These are phyloP conservation scores for Microcebus griseorufus DNA, from an alignment of 2,113 vertebrate species.

Conservation along the genomic window DNA sequence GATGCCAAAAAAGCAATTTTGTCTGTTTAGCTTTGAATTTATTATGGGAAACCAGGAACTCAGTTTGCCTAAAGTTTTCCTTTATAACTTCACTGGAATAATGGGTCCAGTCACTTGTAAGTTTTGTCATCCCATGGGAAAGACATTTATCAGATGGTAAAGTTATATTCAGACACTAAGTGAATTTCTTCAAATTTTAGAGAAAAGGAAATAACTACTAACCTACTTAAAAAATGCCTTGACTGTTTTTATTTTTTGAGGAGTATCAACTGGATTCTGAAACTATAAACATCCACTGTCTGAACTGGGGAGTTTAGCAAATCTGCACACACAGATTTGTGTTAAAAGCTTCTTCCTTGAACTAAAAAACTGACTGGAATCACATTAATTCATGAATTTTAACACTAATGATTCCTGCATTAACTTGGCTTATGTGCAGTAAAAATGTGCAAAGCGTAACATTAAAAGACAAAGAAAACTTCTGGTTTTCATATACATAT, in stretches of 20 bases:
- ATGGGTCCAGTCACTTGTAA: not conserved
- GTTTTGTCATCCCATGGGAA: not conserved
- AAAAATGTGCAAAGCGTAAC: not conserved
- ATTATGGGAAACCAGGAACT: not conserved
- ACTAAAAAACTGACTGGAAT: not conserved
- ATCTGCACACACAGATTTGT: not conserved
- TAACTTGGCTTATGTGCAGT: not conserved
- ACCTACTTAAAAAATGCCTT: not conserved
- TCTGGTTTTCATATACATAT: not conserved
- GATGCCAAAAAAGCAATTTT: not conserved
- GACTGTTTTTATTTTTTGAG: not conserved
- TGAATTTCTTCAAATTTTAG: conserved; percentile 49
- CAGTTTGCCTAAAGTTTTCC: not conserved
- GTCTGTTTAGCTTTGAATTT: conserved; percentile 21
- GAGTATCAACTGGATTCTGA: conserved; percentile 5
- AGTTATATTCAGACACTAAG: not conserved
- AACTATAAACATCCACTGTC: not conserved
- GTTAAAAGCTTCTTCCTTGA: not conserved
- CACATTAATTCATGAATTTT: not conserved
- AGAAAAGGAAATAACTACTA: not conserved
- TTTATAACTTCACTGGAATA: not conserved
- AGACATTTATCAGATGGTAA: conserved; percentile 6
- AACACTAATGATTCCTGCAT: not conserved
- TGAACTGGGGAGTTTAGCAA: conserved; percentile 33
- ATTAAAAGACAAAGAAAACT: not conserved